Base-by-base conservation (phyloP, 2,888 invertebrate species). In the Syritta pipiens region DNA sequence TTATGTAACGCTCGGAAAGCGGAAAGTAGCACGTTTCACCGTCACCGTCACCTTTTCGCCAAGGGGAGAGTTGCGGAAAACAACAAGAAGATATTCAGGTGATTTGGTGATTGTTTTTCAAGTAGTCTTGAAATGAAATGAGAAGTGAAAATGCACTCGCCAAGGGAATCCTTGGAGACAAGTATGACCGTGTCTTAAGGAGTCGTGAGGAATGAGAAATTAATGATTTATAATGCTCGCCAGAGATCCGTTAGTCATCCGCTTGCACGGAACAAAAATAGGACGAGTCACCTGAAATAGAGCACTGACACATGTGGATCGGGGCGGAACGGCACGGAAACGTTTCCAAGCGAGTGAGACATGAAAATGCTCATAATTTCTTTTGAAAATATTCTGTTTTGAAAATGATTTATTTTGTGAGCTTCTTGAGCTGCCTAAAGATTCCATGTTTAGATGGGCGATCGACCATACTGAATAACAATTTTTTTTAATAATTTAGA, bases 1-100 rank as follows among this genome's bases (percentile, higher is more conserved):
- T 76, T 76, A 69, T 62, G 40, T 76, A 76, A 69, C 30, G 62
- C 48, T 32, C 32, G 17, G 4, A 37, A n/a, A 40, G 35, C 19
- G 32, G 44, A 65, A 62, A 71, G 20, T n/a, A 57, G 28, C 17
- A 35, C 42, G 22, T 42, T 63, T 72, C n/a, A n/a, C n/a, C n/a
- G n/a, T n/a, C n/a, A 42, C 40, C 24, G 40, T 49, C 57, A 74
- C 57, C 51, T 57, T 10, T 51, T n/a, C n/a, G n/a, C n/a, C n/a
- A n/a, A n/a, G n/a, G 12, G 14, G 49, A 17, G 37, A 1, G 19
- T 14, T 6, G 19, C 44, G 30, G 30, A 20, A 6, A 30, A 20
- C 4, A 35, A 5, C 10, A 1, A 22, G 12, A 17, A 24, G 12
- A 10, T 4, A 49, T 24, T 32, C 17, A 51, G 32, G 32, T 68